These are phyloP conservation scores for Ooceraea biroi DNA, from an alignment of 1,140 invertebrate species.

Conservation along the genomic window DNA sequence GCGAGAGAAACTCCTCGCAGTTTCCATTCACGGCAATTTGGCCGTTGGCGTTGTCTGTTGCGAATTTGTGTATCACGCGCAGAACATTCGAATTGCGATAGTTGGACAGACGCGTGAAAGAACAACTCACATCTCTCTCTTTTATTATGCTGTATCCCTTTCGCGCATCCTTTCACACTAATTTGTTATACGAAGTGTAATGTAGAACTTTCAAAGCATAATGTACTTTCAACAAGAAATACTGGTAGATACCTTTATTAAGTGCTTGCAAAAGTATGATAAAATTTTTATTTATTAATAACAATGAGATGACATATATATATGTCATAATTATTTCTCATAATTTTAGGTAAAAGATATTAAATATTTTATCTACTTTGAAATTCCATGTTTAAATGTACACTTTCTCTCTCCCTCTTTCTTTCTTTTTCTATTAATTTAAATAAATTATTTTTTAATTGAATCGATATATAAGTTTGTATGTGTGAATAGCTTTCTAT, in stretches of 20 bases:
- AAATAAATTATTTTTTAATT: not conserved
- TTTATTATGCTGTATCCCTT: not conserved
- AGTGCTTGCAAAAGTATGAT: no score
- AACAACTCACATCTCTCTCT: not conserved
- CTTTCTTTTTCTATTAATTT: not conserved
- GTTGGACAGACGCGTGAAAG: not conserved
- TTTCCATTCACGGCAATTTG: conserved; percentile 21
- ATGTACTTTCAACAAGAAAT: conserved; percentile 2
- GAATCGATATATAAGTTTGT: not conserved
- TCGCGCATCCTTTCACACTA: not conserved
- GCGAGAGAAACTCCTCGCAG: conserved; percentile 4
- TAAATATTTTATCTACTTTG: not conserved
- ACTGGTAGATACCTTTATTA: not conserved
- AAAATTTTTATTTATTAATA: no score
- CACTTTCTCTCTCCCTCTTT: no score
- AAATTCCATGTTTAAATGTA: not conserved
- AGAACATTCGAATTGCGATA: conserved; percentile 4
- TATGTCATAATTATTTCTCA: no score
- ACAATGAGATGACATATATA: no score
- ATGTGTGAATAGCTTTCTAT: conserved; percentile 2
- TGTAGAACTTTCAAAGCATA: not conserved
- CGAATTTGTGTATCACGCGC: not conserved
- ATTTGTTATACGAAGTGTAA: conserved; percentile 4
- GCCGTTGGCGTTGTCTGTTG: not conserved
- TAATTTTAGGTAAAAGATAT: not conserved